Percentiles rank a stretch among this genome's conserved stretches.
These are phyloP conservation scores for Lophura nycthemera DNA, from an alignment of 2,113 vertebrate species.

Conservation along the genomic window DNA sequence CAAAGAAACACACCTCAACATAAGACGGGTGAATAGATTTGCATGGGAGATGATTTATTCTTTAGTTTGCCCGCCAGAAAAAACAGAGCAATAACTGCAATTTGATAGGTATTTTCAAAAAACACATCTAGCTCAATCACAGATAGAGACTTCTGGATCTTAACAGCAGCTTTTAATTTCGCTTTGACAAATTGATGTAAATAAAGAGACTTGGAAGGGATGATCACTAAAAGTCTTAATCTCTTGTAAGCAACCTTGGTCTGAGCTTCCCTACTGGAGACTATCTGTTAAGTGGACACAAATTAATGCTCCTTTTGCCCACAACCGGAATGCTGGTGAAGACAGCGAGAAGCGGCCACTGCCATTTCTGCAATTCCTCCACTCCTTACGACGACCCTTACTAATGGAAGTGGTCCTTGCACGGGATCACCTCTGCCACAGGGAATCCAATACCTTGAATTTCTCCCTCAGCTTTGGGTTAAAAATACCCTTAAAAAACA, in stretches of 20 bases:
- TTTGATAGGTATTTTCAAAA: constrained; percentile 39
- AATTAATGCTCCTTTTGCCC: constrained; percentile 45
- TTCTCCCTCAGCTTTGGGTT: neutral
- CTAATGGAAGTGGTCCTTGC: neutral
- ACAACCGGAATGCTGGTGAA: neutral
- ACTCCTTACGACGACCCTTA: neutral
- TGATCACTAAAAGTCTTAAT: constrained; percentile 24
- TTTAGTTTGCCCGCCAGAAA: constrained; percentile 31
- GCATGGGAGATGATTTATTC: constrained; percentile 36
- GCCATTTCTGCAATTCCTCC: neutral
- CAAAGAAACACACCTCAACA: neutral
- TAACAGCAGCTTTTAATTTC: constrained; percentile 50
- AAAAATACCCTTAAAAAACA: neutral
- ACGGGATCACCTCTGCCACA: neutral
- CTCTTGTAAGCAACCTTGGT: constrained; percentile 59
- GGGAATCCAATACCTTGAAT: neutral
- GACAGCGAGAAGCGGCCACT: neutral
- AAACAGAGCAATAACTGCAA: constrained; percentile 36
- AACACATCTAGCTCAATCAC: neutral
- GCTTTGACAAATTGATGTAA: constrained; percentile 63
- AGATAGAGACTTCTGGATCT: neutral
- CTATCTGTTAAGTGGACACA: constrained; percentile 22
- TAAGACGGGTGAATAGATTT: constrained; percentile 52
- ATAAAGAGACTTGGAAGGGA: constrained; percentile 30
- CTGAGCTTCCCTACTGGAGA: constrained; percentile 45